phyloP scores from a whole-genome alignment of 1,140 invertebrate genomes.

The Drosophila aff. region DNA sequence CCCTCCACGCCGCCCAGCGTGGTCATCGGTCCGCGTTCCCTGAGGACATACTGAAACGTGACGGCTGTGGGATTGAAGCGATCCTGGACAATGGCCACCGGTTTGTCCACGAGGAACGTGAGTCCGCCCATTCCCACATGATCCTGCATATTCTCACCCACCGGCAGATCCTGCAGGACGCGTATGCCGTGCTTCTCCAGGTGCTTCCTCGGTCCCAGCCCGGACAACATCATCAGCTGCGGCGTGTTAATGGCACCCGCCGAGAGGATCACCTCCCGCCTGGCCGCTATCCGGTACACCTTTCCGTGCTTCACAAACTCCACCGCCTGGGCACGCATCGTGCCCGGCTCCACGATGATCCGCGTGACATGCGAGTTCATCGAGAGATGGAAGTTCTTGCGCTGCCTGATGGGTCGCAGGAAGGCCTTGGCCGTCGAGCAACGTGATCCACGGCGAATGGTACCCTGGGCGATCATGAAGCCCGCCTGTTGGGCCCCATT shows the following conservation, averaged over 20 bases:
- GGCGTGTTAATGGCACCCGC: constrained; percentile 93
- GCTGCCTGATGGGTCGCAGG: constrained; percentile 90
- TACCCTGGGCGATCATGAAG: constrained; percentile 96
- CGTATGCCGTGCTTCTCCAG: constrained; percentile 89
- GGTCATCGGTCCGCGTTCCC: constrained; percentile 93
- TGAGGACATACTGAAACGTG: constrained; percentile 92
- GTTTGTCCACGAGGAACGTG: constrained; percentile 91
- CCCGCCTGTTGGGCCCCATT: constrained; percentile 93
- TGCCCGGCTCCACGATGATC: constrained; percentile 89
- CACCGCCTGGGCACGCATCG: constrained; percentile 90
- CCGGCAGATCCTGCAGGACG: constrained; percentile 90
- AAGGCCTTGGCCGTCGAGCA: constrained; percentile 97
- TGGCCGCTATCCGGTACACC: constrained; percentile 88
- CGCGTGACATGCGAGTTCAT: constrained; percentile 91
- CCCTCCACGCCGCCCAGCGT: constrained; percentile 94
- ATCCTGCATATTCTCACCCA: constrained; percentile 92
- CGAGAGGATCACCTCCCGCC: constrained; percentile 92
- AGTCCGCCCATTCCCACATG: constrained; percentile 93
- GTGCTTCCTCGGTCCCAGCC: constrained; percentile 92
- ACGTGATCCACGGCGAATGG: constrained; percentile 92
- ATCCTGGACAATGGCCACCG: constrained; percentile 91
- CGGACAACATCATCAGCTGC: constrained; percentile 94
- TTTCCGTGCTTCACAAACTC: constrained; percentile 90
- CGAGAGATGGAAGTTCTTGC: constrained; percentile 92
- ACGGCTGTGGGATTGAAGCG: constrained; percentile 90